Percentiles rank a stretch among this genome's conserved stretches.
These are phyloP conservation scores for Anthophora plumipes DNA, from an alignment of 2,888 invertebrate species.

Conservation along the genomic window DNA sequence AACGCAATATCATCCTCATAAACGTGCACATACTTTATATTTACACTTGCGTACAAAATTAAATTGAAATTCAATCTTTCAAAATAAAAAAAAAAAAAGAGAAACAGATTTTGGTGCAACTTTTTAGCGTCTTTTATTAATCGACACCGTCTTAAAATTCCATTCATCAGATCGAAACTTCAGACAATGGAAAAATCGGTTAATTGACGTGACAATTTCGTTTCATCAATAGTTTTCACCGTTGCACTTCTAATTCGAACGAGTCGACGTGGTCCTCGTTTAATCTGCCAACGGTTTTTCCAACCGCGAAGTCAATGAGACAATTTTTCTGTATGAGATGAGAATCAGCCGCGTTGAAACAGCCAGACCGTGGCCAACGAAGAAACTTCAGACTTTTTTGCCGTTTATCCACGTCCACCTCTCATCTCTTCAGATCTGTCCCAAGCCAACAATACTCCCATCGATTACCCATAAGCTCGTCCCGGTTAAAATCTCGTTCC, in stretches of 20 bases:
- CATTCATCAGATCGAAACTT: no score
- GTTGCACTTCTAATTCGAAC: conserved; percentile 1
- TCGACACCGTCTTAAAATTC: not conserved
- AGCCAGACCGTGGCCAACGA: not conserved
- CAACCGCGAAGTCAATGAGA: conserved; percentile 9
- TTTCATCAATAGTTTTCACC: not conserved
- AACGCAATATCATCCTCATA: not conserved
- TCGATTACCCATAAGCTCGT: conserved; percentile 36
- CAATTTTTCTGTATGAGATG: conserved; percentile 16
- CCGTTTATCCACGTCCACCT: conserved; percentile 13
- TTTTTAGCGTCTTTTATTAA: no score
- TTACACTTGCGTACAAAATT: not conserved
- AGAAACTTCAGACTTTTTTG: conserved; percentile 9
- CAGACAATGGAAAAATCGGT: not conserved
- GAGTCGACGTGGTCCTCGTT: conserved; percentile 1
- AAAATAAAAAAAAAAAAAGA: not conserved
- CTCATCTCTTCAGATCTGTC: not conserved
- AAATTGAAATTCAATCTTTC: not conserved
- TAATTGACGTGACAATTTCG: not conserved
- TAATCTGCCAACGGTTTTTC: conserved; percentile 4
- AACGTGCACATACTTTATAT: not conserved
- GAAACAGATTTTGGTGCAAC: no score
- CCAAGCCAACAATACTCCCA: conserved; percentile 3
- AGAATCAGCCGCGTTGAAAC: not conserved
- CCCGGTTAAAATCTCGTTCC: not conserved